Conservation (phyloP, 1,140 invertebrate genomes). For the Apis cerana region DNA sequence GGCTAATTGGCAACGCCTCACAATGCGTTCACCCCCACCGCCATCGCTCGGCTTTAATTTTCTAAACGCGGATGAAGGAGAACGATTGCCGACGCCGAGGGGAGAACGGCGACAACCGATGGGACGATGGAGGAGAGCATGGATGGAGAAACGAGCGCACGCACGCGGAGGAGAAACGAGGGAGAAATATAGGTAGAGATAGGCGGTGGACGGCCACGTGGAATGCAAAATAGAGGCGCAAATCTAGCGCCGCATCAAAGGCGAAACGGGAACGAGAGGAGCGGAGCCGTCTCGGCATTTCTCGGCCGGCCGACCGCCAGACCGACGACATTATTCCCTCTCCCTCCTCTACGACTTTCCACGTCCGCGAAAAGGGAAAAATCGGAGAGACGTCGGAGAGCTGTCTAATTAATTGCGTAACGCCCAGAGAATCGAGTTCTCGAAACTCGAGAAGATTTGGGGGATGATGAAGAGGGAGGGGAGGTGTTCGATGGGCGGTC, state of each 20-base stretch:
- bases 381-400: constrained; percentile 49
- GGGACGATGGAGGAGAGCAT: constrained; percentile 8
- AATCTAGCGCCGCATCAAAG: constrained; percentile 69
- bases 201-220: constrained; percentile 68
- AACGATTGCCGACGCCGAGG: neutral
- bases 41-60: constrained; percentile 60
- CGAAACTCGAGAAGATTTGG: constrained; percentile 52
- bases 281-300: constrained; percentile 67
- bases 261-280: constrained; percentile 49
- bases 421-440: constrained; percentile 51
- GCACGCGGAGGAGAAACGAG: too few relatives aligned
- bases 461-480: too few relatives aligned
- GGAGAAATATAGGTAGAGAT: constrained; percentile 13
- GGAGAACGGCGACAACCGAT: neutral
- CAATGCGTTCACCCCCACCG: constrained; percentile 61
- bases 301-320: constrained; percentile 2
- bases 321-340: neutral
- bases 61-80: constrained; percentile 55
- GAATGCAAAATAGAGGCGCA: constrained; percentile 76
- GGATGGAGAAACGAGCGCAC: too few relatives aligned
- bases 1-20: constrained; percentile 67
- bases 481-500: constrained; percentile 28
- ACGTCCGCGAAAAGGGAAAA: constrained; percentile 41
- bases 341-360: neutral
- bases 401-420: constrained; percentile 66